Evolutionary conservation across 2,888 invertebrate genomes (phyloP), one percentile per base, ranked within the genome.

Genomic region (Anthoptus insignis): DNA sequence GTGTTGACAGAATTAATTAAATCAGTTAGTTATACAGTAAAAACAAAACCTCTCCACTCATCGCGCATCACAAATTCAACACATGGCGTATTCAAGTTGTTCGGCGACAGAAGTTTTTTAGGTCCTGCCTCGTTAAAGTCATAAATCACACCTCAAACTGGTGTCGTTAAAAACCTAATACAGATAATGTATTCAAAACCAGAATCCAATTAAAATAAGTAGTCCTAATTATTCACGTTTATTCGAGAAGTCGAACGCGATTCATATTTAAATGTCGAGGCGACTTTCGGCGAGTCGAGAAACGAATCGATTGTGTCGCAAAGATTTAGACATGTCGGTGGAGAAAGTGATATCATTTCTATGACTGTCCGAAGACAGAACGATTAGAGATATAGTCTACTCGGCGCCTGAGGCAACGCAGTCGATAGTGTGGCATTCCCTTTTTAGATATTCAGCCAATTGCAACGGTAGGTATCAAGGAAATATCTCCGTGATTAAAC

Each of bases 281-380:
- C 52, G 53, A 53, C 45, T 54, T 54, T 61, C 34, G 22, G 27
- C 32, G 39, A 53, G 42, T 54, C 53, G 22, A 54, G 49, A 49
- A 54, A 27, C 47, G 63, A 56, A 56, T 56, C 63, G 22, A 64
- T 63, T 63, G 56, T 63, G 16, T 53, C n/a, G 16, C 42, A 21
- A 67, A 69, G 53, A 64, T 59, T 59, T 50, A 7, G 27, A 29
- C 16, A 39, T 27, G 59, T 29, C 52, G 27, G 21, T 29, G 42
- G 59, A 59, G 59, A 59, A 59, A 59, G 59, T 14, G 52, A 24
- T 52, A 59, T 59, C 11, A 14, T 59, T 59, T 52, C 59, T 59
- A 21, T 59, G 59, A 50, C 29, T 59, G 39, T 50, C 8, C 6
- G 37, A 50, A 59, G 50, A 39, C 59, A 52, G 39, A 52, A 27